Evolutionary conservation across 1,140 invertebrate genomes (phyloP).

Genomic region (Copidosoma floridanum): DNA sequence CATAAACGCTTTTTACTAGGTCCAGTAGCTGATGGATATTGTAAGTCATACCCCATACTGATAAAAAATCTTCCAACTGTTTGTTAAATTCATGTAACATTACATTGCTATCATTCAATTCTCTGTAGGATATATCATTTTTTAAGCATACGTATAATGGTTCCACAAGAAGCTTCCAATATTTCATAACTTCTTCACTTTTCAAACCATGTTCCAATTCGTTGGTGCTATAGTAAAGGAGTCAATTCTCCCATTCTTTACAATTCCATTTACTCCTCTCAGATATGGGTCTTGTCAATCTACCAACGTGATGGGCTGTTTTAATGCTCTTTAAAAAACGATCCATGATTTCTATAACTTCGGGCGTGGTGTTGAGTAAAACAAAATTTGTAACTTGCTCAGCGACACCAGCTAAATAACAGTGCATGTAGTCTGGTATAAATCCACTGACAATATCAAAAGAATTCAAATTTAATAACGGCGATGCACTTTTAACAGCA

Average conservation of each 20-base stretch:
- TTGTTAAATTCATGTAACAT: neutral
- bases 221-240: neutral
- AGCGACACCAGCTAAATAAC: neutral
- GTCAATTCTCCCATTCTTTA: constrained; percentile 1
- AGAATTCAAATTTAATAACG: neutral
- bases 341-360: neutral
- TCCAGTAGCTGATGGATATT: neutral
- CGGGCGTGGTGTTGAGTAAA: neutral
- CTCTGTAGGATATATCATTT: neutral
- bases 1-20: constrained; percentile 8
- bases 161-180: neutral
- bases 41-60: neutral
- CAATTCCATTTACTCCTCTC: neutral
- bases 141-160: neutral
- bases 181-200: neutral
- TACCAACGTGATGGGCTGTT: neutral
- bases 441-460: neutral
- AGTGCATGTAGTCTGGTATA: constrained; percentile 4
- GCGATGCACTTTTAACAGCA: neutral
- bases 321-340: neutral
- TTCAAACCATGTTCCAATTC: neutral
- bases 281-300: neutral
- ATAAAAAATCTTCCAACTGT: neutral
- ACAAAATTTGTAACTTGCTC: neutral
- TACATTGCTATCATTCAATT: neutral